Evolutionary conservation across 64 coral and sea anemone genomes (phyloP), one percentile per base, ranked within the genome.

Genomic region (Montipora efflorescens): DNA sequence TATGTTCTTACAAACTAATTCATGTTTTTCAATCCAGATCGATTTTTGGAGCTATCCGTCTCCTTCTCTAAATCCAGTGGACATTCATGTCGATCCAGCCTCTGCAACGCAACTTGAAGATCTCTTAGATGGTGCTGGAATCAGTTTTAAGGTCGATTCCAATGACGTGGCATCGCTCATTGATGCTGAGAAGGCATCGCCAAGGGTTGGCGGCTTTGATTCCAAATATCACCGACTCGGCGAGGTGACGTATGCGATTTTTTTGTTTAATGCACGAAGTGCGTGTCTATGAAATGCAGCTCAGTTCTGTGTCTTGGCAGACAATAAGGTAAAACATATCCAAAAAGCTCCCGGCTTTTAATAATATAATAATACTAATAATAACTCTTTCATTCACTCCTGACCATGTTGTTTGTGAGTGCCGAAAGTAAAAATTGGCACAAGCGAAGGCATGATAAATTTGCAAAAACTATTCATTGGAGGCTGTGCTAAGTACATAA

Each of bases 11-110:
- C n/a, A 15, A 53, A 25, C 13, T 57, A 8, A 6, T 57, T 57
- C 53, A 11, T 57, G 1, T 57, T 8, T 57, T 74, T 50, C 36
- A 36, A 36, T 36, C 36, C 2, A 98, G 96, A 73, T 98, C 78
- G 96, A 98, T 84, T 95, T 98, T 70, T 98, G 96, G 96, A 80
- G 83, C 8, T 98, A 91, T 51, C 96, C 96, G 4, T 47, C 18
- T 18, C 47, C 15, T 0, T 73, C 93, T 16, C 78, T 79, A 7
- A 59, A 79, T 1, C 78, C 94, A 13, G 96, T 98, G 15, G 81
- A 91, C 47, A 95, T 98, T 12, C 93, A 84, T 47, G 70, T 98
- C 1, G 83, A 87, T 1, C 80, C 88, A 0, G 48, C n/a, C 11
- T 46, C 90, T 4, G n/a, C 79, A 0, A 48, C 77, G n/a, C 59